A percentile compares a stretch with the other conserved stretches of the same genome.
Conservation (phyloP, 2,113 vertebrate genomes). For the Irena cyanogastra region DNA sequence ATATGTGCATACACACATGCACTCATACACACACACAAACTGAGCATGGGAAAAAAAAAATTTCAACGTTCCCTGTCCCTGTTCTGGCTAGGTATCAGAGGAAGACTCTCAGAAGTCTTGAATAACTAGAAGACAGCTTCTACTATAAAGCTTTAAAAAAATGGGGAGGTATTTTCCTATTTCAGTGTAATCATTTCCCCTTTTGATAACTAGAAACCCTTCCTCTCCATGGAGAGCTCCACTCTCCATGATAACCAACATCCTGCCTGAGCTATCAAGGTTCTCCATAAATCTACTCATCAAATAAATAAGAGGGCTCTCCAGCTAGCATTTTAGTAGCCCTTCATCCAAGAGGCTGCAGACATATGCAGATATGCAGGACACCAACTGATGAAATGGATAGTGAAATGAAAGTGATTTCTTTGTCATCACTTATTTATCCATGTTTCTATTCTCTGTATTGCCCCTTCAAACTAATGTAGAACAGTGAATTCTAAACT, state of each 20-base stretch:
- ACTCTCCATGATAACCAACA: not conserved
- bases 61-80: not conserved
- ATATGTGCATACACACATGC: accelerated
- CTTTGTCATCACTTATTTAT: not conserved
- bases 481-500: not conserved
- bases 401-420: too few relatives aligned
- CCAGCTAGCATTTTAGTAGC: not conserved
- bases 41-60: not conserved
- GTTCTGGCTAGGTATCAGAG: not conserved
- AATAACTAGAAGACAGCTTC: not conserved
- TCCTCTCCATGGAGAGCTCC: not conserved
- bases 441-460: not conserved
- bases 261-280: not conserved
- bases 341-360: not conserved
- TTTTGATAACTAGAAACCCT: not conserved
- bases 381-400: not conserved
- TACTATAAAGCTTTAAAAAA: not conserved
- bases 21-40: not conserved
- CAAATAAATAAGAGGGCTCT: not conserved
- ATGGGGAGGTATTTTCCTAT: not conserved
- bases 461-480: not conserved
- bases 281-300: not conserved
- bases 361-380: accelerated
- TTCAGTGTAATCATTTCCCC: not conserved
- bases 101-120: not conserved